phyloP scores from a whole-genome alignment of 2,888 invertebrate genomes.

The Ectemnius lituratus region DNA sequence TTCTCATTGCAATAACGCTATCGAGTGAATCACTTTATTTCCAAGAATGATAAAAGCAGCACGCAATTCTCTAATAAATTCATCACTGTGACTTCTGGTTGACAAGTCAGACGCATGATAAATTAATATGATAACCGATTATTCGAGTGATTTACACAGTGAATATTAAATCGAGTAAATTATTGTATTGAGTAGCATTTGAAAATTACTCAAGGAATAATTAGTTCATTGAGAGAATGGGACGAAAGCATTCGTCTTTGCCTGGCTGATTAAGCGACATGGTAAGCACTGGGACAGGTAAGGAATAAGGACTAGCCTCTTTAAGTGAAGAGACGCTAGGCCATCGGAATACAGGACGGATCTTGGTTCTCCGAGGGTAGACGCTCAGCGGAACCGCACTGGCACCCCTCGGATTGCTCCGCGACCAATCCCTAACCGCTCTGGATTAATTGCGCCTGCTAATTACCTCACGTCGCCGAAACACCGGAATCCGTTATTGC shows the following conservation, averaged over 20 bases:
- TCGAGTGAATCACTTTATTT: no score
- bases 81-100: no score
- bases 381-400: constrained; percentile 51
- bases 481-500: constrained; percentile 64
- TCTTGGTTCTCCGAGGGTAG: constrained; percentile 37
- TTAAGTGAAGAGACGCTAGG: constrained; percentile 38
- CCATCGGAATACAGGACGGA: constrained; percentile 41
- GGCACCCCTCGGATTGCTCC: constrained; percentile 47
- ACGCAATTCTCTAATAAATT: no score
- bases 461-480: constrained; percentile 64
- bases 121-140: no score
- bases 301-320: constrained; percentile 24
- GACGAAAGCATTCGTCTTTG: constrained; percentile 26
- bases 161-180: no score
- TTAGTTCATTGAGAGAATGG: neutral
- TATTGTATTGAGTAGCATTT: neutral
- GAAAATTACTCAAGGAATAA: neutral
- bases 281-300: constrained; percentile 37
- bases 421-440: constrained; percentile 56
- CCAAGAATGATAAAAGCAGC: no score
- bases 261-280: constrained; percentile 36
- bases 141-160: no score
- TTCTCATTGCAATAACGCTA: no score
- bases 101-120: no score
- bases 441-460: constrained; percentile 67